Conservation (phyloP, 2,797 vertebrate species). For the Peromyscus melanophrys region DNA sequence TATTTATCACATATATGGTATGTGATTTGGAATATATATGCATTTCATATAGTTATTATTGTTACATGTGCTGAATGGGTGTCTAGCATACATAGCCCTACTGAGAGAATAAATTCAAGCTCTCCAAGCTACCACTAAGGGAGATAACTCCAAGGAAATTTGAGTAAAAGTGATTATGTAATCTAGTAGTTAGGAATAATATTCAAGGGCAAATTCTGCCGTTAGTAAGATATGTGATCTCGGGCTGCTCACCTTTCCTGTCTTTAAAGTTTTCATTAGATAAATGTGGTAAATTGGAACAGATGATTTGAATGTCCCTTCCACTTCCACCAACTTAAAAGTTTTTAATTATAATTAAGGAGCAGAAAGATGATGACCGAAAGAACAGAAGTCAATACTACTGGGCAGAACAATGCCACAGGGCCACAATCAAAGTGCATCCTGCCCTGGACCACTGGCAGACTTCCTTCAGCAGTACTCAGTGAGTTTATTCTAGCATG, state of each 20-base stretch:
- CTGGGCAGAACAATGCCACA: background rate
- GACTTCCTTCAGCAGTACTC: no score
- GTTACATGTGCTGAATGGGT: background rate
- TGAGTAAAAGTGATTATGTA: background rate
- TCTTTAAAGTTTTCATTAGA: background rate
- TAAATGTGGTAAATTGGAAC: slow-evolving; percentile 5
- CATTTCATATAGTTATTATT: background rate
- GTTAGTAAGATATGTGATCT: background rate
- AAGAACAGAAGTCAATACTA: background rate
- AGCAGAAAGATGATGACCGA: background rate
- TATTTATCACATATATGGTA: background rate
- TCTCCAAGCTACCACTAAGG: background rate
- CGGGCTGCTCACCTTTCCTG: background rate
- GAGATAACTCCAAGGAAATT: background rate
- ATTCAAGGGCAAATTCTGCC: slow-evolving; percentile 22
- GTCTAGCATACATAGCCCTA: background rate
- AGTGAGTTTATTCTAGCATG: background rate
- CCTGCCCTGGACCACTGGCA: background rate
- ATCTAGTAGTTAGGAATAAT: background rate
- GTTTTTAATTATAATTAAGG: slow-evolving; percentile 35
- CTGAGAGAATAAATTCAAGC: slow-evolving; percentile 41
- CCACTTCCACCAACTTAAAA: background rate
- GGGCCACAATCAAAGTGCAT: background rate
- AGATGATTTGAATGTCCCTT: slow-evolving; percentile 12
- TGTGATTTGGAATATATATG: background rate